Evolutionary conservation across 1,140 invertebrate genomes (phyloP), one percentile per base, ranked within the genome.

Genomic region (Bicyclus anynana): DNA sequence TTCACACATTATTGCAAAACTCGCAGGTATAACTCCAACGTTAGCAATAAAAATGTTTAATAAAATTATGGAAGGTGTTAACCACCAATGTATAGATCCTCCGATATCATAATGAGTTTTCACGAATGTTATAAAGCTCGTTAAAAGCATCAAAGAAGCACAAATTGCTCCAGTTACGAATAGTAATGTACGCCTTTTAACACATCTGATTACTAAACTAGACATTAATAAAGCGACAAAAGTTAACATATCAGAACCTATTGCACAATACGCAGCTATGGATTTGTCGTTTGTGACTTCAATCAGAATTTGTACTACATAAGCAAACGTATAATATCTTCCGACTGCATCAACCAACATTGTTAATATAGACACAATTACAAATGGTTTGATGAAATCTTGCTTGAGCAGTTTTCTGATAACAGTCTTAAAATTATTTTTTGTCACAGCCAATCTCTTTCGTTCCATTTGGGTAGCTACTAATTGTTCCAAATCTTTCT

Each of bases 1-100:
- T 59, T 81, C 78, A 1, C 70, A 61, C 3, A 71, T 53, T 14
- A 81, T 48, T 6, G 71, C 44, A 53, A 72, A 77, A 6, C 59
- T 49, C 4, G 70, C 42, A 7, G 78, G 78, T 37, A 72, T 56
- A 4, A 74, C 23, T n/a, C 74, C 74, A 2, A 70, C 46, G 47
- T 70, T 72, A 10, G 58, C 57, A 5, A 77, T 17, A 35, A 78
- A 62, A 37, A 55, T 53, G 26, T 69, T 67, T 2, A 72, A 26
- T 21, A 75, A 42, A 17, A 81, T 68, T 5, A 77, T 7, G 13
- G n/a, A 26, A 1, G 68, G 61, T 3, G 48, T 52, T 7, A 75
- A 26, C 72, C 29, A 33, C 29, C 72, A 79, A 12, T 54, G 20
- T 1, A 59, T 3, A 37, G 23, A 47, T 2, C 33, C 38, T 10